Evolutionary conservation across 37 sponge, comb jelly and placozoan species (phyloP), one percentile per base, ranked within the genome.

Genomic region (Tethya wilhelma): DNA sequence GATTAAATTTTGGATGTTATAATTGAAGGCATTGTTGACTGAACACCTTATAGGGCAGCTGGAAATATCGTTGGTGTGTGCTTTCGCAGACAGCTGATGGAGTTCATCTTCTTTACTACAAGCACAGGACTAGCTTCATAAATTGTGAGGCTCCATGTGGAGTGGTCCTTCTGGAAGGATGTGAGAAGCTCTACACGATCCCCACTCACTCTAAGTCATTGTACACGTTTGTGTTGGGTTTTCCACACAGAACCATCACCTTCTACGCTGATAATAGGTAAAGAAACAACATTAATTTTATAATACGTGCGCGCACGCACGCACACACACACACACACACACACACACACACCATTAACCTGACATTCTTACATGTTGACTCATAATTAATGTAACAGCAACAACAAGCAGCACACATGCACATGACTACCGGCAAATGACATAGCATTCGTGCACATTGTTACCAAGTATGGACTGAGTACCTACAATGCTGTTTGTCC

Each of bases 211-310:
- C 78, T 36, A 77, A 77, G 49, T 77, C 78, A 22, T 43, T 28
- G 2, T 30, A 64, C 33, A 29, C 44, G 30, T 77, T 77, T 64
- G 65, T 49, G 1, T 1, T 77, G 22, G 43, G 28, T 5, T 63
- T 77, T 36, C 44, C 63, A 3, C 30, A 77, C 63, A 64, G 78
- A 43, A 64, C 30, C 8, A 44, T 77, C 53, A 20, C 30, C 1
- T 64, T 73, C 41, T 73, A 74, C 55, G 33, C 74, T 12, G 78
- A 77, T 20, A 77, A 64, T 44, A 46, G 44, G 78, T 77, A 44
- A 45, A 56, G 12, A 22, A 9, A 25, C 6, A 7, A 23, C 22
- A 25, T 60, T n/a, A n/a, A n/a, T 26, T 8, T n/a, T n/a, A n/a
- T n/a, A n/a, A n/a, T n/a, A n/a, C n/a, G n/a, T n/a, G n/a, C n/a